phyloP scores from a whole-genome alignment of 1,140 invertebrate genomes.

The Papilio polyxenes region DNA sequence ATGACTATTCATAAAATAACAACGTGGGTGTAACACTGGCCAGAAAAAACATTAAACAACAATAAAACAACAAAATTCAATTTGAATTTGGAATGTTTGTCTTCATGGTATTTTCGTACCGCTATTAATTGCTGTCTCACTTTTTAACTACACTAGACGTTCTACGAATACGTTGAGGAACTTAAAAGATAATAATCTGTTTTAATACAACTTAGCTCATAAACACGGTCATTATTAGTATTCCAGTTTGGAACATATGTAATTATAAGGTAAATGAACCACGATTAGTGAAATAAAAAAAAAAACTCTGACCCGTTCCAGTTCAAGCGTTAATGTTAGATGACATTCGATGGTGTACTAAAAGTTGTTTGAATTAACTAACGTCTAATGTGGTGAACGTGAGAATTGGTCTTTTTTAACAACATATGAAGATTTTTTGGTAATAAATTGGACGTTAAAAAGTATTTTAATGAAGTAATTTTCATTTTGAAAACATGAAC shows the following conservation, averaged over 20 bases:
- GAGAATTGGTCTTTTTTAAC: conserved; percentile 37
- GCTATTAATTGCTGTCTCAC: background rate
- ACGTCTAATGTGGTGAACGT: conserved; percentile 19
- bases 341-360: conserved; percentile 27
- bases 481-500: background rate
- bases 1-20: background rate
- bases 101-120: background rate
- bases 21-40: conserved; percentile 10
- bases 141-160: background rate
- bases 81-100: conserved; percentile 19
- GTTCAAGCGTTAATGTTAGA: background rate
- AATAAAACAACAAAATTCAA: conserved; percentile 22
- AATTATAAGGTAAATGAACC: conserved; percentile 54
- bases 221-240: conserved; percentile 45
- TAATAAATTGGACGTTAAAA: background rate
- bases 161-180: conserved; percentile 32
- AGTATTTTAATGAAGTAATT: background rate
- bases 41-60: conserved; percentile 3
- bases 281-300: conserved; percentile 30
- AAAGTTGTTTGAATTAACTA: conserved; percentile 23
- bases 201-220: conserved; percentile 35
- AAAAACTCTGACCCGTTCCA: conserved; percentile 26
- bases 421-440: background rate
- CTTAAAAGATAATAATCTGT: conserved; percentile 36
- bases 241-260: conserved; percentile 47